These are phyloP conservation scores for Leptinotarsa peninsularis DNA, from an alignment of 2,888 invertebrate genomes.

Conservation along the genomic window DNA sequence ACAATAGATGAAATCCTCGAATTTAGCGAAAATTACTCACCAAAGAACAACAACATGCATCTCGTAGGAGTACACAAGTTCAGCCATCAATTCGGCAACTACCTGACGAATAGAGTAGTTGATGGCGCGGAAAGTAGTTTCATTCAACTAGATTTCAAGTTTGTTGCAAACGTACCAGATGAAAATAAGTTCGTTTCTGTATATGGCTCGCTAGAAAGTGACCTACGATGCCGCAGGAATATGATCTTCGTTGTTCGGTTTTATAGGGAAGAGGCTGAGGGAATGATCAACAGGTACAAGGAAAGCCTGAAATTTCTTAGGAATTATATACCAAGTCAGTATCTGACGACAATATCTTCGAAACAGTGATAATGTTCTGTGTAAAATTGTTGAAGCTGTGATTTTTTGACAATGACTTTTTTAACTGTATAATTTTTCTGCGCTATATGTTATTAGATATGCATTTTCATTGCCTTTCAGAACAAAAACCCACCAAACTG, in stretches of 20 bases:
- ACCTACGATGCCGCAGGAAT: background rate
- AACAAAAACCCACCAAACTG: too few species aligned
- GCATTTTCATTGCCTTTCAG: too few species aligned
- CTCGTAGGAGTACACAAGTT: conserved; percentile 31
- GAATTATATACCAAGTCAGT: conserved; percentile 31
- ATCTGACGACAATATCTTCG: conserved; percentile 19
- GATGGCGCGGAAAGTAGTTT: background rate
- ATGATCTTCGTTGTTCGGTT: conserved; percentile 34
- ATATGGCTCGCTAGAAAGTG: conserved; percentile 36
- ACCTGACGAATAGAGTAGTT: conserved; percentile 18
- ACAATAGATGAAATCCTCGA: conserved; percentile 32
- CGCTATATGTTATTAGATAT: too few species aligned
- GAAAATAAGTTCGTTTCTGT: conserved; percentile 32
- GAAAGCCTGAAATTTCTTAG: conserved; percentile 30
- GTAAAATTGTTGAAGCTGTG: conserved; percentile 1
- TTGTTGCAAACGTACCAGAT: conserved; percentile 25
- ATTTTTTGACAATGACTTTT: too few species aligned
- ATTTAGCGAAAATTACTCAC: conserved; percentile 23
- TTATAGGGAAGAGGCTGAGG: conserved; percentile 32
- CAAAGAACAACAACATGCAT: conserved; percentile 35
- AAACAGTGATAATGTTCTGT: background rate
- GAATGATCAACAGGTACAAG: conserved; percentile 31
- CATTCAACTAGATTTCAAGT: conserved; percentile 33
- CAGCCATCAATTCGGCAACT: conserved; percentile 20
- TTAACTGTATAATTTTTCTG: too few species aligned